A percentile compares a stretch with the other conserved stretches of the same genome.
Evolutionary conservation across 2,888 invertebrate genomes (phyloP).

Genomic region (Cantharis rufa): DNA sequence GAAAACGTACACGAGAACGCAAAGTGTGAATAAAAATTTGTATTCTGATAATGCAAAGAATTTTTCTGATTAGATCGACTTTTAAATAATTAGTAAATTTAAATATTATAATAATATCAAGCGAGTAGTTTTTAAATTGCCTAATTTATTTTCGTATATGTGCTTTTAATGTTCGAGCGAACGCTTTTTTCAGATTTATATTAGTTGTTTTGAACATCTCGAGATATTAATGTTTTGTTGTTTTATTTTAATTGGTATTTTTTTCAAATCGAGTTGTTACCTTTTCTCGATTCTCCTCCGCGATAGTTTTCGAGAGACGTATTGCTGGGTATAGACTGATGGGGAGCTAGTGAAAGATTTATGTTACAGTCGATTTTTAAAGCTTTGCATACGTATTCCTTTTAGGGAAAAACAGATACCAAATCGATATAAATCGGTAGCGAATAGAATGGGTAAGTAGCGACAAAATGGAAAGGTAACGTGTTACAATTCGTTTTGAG

Average conservation of each 20-base stretch:
- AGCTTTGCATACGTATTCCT: slow-evolving; percentile 28
- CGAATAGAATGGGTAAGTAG: slow-evolving; percentile 31
- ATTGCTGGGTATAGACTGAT: neutral
- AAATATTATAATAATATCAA: neutral
- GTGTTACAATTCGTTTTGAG: slow-evolving; percentile 50
- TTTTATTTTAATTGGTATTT: neutral
- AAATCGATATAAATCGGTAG: slow-evolving; percentile 33
- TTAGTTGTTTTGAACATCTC: neutral
- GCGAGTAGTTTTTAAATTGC: neutral
- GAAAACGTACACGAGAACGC: neutral
- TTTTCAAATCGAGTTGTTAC: neutral
- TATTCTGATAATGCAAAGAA: slow-evolving; percentile 4
- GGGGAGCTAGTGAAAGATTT: slow-evolving; percentile 10
- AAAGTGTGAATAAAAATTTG: slow-evolving; percentile 5
- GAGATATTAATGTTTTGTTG: neutral
- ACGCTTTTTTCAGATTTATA: neutral
- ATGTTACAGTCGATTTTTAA: slow-evolving; percentile 19
- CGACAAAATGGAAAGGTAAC: slow-evolving; percentile 41
- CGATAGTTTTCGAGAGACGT: neutral
- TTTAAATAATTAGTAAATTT: slow-evolving; percentile 2
- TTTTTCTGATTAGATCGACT: neutral
- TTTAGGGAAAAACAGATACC: slow-evolving; percentile 26
- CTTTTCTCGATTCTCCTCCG: neutral
- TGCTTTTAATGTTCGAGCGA: neutral
- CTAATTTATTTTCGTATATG: neutral